Percentiles rank a stretch among this genome's conserved stretches.
These are phyloP conservation scores for Aspidiotus rigidus DNA, from an alignment of 2,888 invertebrate genomes.

Conservation along the genomic window DNA sequence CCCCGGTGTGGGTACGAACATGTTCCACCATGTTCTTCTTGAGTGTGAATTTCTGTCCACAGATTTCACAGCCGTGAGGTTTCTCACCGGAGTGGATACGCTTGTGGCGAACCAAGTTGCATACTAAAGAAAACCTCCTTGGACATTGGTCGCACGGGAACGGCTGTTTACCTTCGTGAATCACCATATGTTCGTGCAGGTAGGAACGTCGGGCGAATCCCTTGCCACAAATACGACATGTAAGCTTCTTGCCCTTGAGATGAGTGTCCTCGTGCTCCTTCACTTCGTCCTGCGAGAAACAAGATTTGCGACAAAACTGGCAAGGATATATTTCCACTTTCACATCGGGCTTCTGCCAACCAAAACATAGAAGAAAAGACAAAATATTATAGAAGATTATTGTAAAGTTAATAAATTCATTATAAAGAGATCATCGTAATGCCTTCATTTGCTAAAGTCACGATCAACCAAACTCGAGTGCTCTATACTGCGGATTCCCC, in stretches of 20 bases:
- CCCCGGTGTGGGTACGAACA: slow-evolving; percentile 18
- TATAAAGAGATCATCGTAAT: too few relatives aligned
- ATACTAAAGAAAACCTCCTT: slow-evolving; percentile 14
- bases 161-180: slow-evolving; percentile 18
- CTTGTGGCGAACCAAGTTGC: slow-evolving; percentile 19
- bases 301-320: slow-evolving; percentile 14
- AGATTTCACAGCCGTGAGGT: slow-evolving; percentile 12
- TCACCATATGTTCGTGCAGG: slow-evolving; percentile 12
- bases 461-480: too few relatives aligned
- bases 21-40: slow-evolving; percentile 26
- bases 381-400: too few relatives aligned
- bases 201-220: slow-evolving; percentile 22
- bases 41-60: slow-evolving; percentile 5
- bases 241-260: slow-evolving; percentile 11
- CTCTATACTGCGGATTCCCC: too few relatives aligned
- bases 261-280: slow-evolving; percentile 5
- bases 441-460: too few relatives aligned
- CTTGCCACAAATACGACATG: slow-evolving; percentile 6
- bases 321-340: background rate
- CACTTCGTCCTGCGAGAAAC: background rate
- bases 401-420: too few relatives aligned
- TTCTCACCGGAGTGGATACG: slow-evolving; percentile 28
- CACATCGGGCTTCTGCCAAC: too few relatives aligned
- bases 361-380: too few relatives aligned
- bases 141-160: slow-evolving; percentile 14